phyloP scores from a whole-genome alignment of 2,113 vertebrate species.

The Grammatotria lemairii region DNA sequence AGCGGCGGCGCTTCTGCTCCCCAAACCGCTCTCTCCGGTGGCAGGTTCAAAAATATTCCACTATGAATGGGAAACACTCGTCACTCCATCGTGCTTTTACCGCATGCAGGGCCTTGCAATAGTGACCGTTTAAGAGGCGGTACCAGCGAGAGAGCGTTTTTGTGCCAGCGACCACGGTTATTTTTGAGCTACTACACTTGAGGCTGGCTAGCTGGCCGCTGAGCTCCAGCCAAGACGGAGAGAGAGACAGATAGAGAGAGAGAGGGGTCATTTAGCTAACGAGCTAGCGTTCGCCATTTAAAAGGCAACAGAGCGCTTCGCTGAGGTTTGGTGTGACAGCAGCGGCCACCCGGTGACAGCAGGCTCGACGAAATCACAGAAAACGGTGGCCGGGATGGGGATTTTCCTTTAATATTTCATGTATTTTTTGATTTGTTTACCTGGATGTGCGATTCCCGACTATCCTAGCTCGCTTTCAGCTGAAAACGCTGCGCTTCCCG shows the following conservation, averaged over 20 bases:
- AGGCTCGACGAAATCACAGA: slow-evolving; percentile 24
- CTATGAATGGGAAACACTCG: slow-evolving; percentile 9
- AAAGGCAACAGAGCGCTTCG: slow-evolving; percentile 5
- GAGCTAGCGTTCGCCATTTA: slow-evolving; percentile 64
- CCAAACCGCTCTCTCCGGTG: not conserved
- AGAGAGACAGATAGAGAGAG: not conserved
- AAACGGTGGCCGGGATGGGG: not conserved
- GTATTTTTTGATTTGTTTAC: slow-evolving; percentile 73
- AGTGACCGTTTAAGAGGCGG: not conserved
- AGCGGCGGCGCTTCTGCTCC: slow-evolving; percentile 17
- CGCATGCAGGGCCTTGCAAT: not conserved
- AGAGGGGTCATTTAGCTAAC: slow-evolving; percentile 71
- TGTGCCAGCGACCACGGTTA: slow-evolving; percentile 11
- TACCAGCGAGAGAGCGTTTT: not conserved
- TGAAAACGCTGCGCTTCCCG: slow-evolving; percentile 70
- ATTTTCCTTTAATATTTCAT: slow-evolving; percentile 32
- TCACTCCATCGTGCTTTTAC: not conserved
- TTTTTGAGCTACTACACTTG: slow-evolving; percentile 38
- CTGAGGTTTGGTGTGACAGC: not conserved
- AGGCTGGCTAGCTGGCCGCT: slow-evolving; percentile 61
- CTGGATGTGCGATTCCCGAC: slow-evolving; percentile 77
- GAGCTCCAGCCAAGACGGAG: slow-evolving; percentile 59
- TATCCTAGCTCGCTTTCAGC: slow-evolving; percentile 72
- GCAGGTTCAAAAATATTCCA: not conserved
- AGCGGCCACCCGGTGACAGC: not conserved